Percentiles rank a stretch among this genome's conserved stretches.
Evolutionary conservation across 2,113 vertebrate species (phyloP).

Genomic region (Phyllostomus hastatus): DNA sequence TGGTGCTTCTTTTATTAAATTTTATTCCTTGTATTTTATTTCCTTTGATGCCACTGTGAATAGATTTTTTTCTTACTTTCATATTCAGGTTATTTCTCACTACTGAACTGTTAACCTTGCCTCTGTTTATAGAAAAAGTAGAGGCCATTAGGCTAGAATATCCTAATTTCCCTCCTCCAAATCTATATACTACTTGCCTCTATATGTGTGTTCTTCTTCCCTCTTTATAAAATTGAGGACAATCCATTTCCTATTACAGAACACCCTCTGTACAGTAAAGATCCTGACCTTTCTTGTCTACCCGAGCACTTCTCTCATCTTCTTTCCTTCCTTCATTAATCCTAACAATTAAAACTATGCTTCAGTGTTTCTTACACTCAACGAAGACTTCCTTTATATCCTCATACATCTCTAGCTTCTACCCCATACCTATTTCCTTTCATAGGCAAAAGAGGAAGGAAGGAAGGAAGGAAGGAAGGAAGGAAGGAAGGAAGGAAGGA

Average conservation of each 20-base stretch:
- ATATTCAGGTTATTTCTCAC: not conserved
- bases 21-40: not conserved
- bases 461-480: too few species aligned
- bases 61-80: not conserved
- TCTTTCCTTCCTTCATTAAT: not conserved
- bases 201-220: not conserved
- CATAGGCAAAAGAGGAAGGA: not conserved
- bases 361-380: not conserved
- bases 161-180: not conserved
- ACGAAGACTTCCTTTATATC: not conserved
- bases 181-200: not conserved
- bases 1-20: not conserved
- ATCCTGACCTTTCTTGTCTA: not conserved
- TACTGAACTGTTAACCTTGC: not conserved
- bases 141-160: not conserved
- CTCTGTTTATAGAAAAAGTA: not conserved
- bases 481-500: not conserved
- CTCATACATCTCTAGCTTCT: not conserved
- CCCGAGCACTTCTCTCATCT: not conserved
- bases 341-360: not conserved
- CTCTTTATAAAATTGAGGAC: not conserved
- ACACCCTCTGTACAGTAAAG: not conserved
- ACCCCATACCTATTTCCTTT: not conserved
- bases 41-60: not conserved
- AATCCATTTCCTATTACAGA: not conserved